Evolutionary conservation across 2,888 invertebrate genomes (phyloP).

Genomic region (Perizoma flavofasciatum): DNA sequence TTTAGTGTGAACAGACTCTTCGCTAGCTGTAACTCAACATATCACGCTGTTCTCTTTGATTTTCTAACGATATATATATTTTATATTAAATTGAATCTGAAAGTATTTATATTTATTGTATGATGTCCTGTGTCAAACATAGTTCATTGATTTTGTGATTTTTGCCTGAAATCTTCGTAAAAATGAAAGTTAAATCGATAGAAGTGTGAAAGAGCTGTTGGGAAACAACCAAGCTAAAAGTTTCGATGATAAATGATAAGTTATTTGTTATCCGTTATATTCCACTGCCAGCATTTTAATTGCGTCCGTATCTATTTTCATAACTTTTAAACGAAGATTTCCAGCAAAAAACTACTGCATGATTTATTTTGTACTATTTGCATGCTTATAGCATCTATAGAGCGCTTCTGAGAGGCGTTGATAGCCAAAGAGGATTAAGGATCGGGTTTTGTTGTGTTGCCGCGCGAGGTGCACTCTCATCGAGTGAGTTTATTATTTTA

Average conservation of each 20-base stretch:
- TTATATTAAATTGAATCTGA: constrained; percentile 43
- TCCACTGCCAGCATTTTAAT: not conserved
- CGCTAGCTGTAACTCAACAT: constrained; percentile 64
- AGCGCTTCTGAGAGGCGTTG: constrained; percentile 74
- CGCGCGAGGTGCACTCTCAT: constrained; percentile 14
- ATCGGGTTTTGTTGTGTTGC: constrained; percentile 60
- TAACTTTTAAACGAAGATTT: constrained; percentile 24
- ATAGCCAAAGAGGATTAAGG: constrained; percentile 72
- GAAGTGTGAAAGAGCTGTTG: not conserved
- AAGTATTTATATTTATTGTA: constrained; percentile 40
- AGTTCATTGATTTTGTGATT: constrained; percentile 49
- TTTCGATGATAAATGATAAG: not conserved
- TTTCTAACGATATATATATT: constrained; percentile 45
- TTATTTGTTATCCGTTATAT: not conserved
- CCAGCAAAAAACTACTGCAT: constrained; percentile 36
- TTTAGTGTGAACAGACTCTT: constrained; percentile 36
- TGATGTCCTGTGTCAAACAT: constrained; percentile 65
- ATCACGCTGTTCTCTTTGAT: constrained; percentile 61
- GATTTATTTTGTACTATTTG: constrained; percentile 47
- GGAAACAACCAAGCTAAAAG: not conserved
- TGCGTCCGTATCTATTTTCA: constrained; percentile 15
- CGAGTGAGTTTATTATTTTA: not conserved
- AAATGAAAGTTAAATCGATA: constrained; percentile 6
- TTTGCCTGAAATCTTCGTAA: constrained; percentile 47
- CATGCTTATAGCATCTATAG: constrained; percentile 50